Base-by-base conservation (phyloP, 2,888 invertebrate genomes). In the Hyposoter didymator region DNA sequence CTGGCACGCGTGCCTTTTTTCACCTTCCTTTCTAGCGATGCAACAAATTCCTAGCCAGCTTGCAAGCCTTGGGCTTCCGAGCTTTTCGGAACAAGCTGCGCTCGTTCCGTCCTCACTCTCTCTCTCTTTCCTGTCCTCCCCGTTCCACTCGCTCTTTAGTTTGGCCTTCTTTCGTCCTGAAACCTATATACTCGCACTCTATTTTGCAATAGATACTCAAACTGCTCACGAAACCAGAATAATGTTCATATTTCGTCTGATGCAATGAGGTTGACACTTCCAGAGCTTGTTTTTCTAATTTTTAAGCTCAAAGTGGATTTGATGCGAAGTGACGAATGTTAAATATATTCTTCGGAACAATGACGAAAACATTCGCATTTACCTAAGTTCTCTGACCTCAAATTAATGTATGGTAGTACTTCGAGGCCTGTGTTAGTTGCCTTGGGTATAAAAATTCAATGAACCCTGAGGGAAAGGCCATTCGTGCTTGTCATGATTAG, bases 41-140 rank as follows among this genome's bases (percentile, higher is more conserved):
- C 73, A 74, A 69, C 55, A 66, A 84, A 82, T 84, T 84, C 67
- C 74, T 19, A 32, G 66, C 35, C 22, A 73, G 52, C 59, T 78
- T 49, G 55, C 81, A 55, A 52, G 45, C 47, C 22, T 14, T 12
- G 22, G 43, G 39, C 28, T 28, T 28, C 28, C 59, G 12, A 14
- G 59, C 59, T 59, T 59, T 59, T 59, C 14, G 14, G 59, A 59
- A 28, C 59, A 28, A 59, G 59, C 59, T 28, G 28, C 28, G 8
- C 28, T 28, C 28, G 12, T 59, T 59, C 28, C 28, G 5, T 14
- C 28, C 28, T 59, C 39, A 5, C 28, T 12, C 28, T 59, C 39
- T 59, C 28, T 14, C 28, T 59, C 28, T 59, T 4, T 28, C 55
- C 22, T 12, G 59, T 59, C 59, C 22, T 59, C 14, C 6, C 28